Conservation (phyloP, 2,113 vertebrate genomes). For the Phainopepla nitens region DNA sequence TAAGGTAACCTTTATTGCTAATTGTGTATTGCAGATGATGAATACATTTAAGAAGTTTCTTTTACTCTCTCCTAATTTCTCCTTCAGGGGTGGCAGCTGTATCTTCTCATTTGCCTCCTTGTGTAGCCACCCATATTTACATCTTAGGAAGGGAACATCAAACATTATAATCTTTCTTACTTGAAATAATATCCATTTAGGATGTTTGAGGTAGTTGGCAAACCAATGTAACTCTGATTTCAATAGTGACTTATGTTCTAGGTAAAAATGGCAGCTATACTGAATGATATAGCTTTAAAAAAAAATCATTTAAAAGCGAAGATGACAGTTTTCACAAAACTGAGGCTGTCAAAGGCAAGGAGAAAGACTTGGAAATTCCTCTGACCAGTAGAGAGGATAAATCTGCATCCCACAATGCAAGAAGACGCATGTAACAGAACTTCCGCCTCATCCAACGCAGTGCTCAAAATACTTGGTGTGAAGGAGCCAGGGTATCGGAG, state of each 20-base stretch:
- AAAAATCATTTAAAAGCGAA: not conserved
- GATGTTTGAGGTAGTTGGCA: not conserved
- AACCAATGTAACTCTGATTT: not conserved
- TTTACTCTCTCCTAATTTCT: not conserved
- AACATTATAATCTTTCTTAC: not conserved
- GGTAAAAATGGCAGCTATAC: not conserved
- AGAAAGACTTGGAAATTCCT: not conserved
- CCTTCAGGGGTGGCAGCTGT: not conserved
- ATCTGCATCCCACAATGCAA: not conserved
- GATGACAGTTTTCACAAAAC: not conserved
- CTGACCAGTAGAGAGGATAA: not conserved
- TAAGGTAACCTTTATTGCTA: not conserved
- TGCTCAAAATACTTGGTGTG: not conserved
- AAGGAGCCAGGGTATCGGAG: not conserved
- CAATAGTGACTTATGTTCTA: not conserved
- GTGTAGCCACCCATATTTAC: not conserved
- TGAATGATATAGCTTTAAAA: not conserved
- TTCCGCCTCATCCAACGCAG: not conserved
- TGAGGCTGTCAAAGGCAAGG: not conserved
- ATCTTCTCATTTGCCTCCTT: not conserved
- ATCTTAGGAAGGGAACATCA: not conserved
- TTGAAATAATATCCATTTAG: not conserved
- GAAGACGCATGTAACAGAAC: not conserved
- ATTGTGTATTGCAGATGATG: not conserved
- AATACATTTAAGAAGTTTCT: not conserved